Evolutionary conservation across 2,888 invertebrate genomes (phyloP), one percentile per base, ranked within the genome.

Genomic region (Microchrysa polita): DNA sequence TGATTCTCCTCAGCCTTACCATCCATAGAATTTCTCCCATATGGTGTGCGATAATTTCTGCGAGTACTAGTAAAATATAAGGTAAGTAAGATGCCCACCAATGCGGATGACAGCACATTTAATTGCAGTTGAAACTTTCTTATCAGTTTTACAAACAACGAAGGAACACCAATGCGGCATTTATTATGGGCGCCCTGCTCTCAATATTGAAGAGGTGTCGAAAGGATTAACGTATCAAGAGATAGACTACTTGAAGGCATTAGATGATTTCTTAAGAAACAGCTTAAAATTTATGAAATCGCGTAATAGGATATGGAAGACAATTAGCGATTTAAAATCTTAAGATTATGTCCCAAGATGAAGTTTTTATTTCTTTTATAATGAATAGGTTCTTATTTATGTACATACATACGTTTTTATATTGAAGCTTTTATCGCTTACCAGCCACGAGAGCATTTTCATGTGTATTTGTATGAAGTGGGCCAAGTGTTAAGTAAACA

Each of bases 41-140:
- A 34, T 5, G n/a, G n/a, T n/a, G n/a, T 27, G 4, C 27, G 44
- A 53, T 34, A 53, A 67, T 69, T 55, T 69, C 34, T 2, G 20
- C 22, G 14, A 55, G 57, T 2, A n/a, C 22, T 5, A 55, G 57
- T 53, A 67, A 67, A 67, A 67, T 67, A 53, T 67, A 67, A 5
- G 27, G 7, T 34, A 67, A 53, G 34, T 67, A 67, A 5, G 27
- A 34, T 34, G 27, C 27, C 7, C n/a, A n/a, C 67, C 34, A 67
- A 18, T 67, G 67, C 67, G 67, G 67, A 42, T 57, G 40, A 40
- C 55, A 69, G 57, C 27, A 27, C 16, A 42, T 69, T 44, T 69
- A 27, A 69, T 69, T 69, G 42, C 55, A 69, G 57, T 20, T 52
- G 61, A 9, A 69, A 55, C 52, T 69, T 69, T 55, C 69, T 69